A percentile compares a stretch with the other conserved stretches of the same genome.
phyloP scores from a whole-genome alignment of 2,797 vertebrate genomes.

The Huso huso region DNA sequence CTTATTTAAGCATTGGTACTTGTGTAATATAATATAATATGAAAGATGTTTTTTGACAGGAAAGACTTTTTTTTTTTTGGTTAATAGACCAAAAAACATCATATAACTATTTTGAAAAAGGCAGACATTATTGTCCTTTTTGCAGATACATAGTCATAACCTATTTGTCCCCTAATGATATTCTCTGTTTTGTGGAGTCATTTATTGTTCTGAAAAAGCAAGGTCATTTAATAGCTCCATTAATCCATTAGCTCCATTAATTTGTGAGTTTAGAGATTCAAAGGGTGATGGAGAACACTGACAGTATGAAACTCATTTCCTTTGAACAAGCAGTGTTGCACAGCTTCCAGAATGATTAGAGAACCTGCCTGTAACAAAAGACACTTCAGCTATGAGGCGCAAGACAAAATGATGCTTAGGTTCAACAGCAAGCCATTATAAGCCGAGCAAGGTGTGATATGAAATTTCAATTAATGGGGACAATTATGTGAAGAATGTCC shows the following conservation, averaged over 20 bases:
- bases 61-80: too few relatives aligned
- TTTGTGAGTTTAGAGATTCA: constrained; percentile 51
- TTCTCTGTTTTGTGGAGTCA: too few relatives aligned
- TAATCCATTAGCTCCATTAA: constrained; percentile 37
- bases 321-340: constrained; percentile 24
- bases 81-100: too few relatives aligned
- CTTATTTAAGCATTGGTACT: too few relatives aligned
- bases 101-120: too few relatives aligned
- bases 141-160: too few relatives aligned
- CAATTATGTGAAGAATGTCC: constrained; percentile 7
- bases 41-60: too few relatives aligned
- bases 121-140: too few relatives aligned
- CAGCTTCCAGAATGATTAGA: background rate
- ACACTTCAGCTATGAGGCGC: constrained; percentile 19
- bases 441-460: constrained; percentile 28
- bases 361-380: constrained; percentile 16
- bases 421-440: background rate
- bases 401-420: too few relatives aligned
- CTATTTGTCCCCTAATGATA: too few relatives aligned
- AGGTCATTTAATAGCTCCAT: constrained; percentile 42
- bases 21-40: too few relatives aligned
- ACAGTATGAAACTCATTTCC: constrained; percentile 41
- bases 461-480: constrained; percentile 14
- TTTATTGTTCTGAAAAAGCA: constrained; percentile 27
- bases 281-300: constrained; percentile 44